Conservation (phyloP, 2,113 vertebrate species). For the Mesoclemmys tuberculata region DNA sequence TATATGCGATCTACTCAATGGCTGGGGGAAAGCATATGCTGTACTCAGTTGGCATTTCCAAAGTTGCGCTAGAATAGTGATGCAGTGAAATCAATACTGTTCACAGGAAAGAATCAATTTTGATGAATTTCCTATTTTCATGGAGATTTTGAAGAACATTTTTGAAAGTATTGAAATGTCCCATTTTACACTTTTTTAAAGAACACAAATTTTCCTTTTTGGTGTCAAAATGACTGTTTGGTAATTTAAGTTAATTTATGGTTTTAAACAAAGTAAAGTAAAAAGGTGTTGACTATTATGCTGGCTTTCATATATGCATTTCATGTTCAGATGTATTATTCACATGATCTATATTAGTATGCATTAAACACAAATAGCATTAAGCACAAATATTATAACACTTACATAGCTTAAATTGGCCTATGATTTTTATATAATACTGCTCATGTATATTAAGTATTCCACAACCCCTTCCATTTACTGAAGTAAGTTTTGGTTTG, state of each 20-base stretch:
- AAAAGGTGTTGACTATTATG: not conserved
- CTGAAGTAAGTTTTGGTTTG: too few relatives aligned
- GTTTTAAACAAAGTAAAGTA: not conserved
- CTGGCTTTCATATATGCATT: not conserved
- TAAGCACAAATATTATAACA: not conserved
- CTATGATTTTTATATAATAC: not conserved
- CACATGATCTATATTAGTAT: not conserved
- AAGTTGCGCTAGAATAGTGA: constrained; percentile 15
- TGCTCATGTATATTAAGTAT: not conserved
- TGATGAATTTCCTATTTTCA: not conserved
- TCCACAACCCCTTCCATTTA: not conserved
- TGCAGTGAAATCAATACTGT: constrained; percentile 12
- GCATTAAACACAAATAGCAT: not conserved
- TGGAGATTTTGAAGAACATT: not conserved
- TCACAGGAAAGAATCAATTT: constrained; percentile 8
- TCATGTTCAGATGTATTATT: not conserved
- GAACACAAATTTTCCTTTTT: not conserved
- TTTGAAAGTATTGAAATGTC: not conserved
- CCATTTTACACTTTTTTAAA: not conserved
- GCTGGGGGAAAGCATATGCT: not conserved
- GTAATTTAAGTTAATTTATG: not conserved
- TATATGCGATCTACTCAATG: not conserved
- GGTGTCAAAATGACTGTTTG: not conserved
- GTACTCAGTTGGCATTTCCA: not conserved
- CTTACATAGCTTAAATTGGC: not conserved